phyloP scores from a whole-genome alignment of 1,140 invertebrate genomes.

The Pogonomyrmex californicus region DNA sequence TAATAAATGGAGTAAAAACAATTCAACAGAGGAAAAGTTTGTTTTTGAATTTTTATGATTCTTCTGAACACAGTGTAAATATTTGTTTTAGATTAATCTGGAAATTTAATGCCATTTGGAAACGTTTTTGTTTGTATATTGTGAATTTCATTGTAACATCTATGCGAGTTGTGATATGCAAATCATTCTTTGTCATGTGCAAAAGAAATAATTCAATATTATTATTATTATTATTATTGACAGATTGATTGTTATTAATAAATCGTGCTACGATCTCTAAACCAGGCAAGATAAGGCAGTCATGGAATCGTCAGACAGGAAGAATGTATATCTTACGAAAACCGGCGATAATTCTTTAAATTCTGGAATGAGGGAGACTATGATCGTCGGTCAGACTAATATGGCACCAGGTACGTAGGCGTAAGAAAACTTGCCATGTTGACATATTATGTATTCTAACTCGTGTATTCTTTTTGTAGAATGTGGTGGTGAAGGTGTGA shows the following conservation, averaged over 20 bases:
- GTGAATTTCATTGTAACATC: not conserved
- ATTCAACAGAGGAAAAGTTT: not conserved
- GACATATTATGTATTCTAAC: not conserved
- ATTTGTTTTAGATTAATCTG: not conserved
- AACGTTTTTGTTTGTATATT: not conserved
- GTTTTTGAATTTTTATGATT: not conserved
- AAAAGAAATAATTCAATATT: constrained; percentile 29
- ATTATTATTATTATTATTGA: not conserved
- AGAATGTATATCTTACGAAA: constrained; percentile 74
- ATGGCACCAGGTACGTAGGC: constrained; percentile 66
- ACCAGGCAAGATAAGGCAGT: not conserved
- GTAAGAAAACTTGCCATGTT: not conserved
- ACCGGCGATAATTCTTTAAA: constrained; percentile 72
- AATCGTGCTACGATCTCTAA: not conserved
- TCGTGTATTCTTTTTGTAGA: constrained; percentile 52
- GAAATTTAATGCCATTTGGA: not conserved
- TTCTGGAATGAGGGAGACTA: constrained; percentile 73
- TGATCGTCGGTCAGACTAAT: constrained; percentile 72
- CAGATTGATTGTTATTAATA: constrained; percentile 25
- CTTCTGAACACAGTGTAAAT: not conserved
- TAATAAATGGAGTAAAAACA: not conserved
- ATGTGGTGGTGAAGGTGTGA: constrained; percentile 70
- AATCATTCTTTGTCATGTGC: not conserved
- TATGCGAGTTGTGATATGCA: too few relatives aligned
- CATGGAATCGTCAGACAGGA: constrained; percentile 74